Evolutionary conservation across 2,888 invertebrate genomes (phyloP).

Genomic region (Hermaeophaga mercurialis): DNA sequence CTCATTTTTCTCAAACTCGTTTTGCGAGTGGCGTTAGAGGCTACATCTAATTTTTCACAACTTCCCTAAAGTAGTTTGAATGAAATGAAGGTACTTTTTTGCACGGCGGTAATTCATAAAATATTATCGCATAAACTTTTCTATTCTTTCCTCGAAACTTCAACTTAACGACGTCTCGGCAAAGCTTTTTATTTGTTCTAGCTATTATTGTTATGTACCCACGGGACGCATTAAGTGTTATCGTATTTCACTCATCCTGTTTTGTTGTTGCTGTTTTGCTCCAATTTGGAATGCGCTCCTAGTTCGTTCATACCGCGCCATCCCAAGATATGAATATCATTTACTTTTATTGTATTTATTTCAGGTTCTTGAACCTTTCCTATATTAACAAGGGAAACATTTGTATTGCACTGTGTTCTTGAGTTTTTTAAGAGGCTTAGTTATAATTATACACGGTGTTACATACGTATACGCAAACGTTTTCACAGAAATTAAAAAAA

Average conservation of each 20-base stretch:
- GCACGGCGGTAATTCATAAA: conserved; percentile 10
- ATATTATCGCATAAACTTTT: conserved; percentile 27
- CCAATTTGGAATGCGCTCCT: conserved; percentile 13
- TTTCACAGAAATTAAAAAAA: too few relatives aligned
- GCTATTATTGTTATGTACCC: conserved; percentile 30
- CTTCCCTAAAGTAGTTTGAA: conserved; percentile 1
- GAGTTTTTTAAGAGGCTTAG: too few relatives aligned
- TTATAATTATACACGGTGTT: too few relatives aligned
- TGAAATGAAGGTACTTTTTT: conserved; percentile 12
- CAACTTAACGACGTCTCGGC: conserved; percentile 17
- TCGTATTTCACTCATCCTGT: conserved; percentile 33
- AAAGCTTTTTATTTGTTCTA: conserved; percentile 27
- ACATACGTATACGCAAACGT: too few relatives aligned
- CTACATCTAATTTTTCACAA: conserved; percentile 11
- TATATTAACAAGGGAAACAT: background rate
- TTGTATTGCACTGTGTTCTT: background rate
- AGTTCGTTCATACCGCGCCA: background rate
- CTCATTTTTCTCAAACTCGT: background rate
- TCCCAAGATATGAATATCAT: conserved; percentile 24
- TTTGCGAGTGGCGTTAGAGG: background rate
- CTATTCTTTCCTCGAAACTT: conserved; percentile 19
- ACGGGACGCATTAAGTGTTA: conserved; percentile 30
- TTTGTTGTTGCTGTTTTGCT: conserved; percentile 24
- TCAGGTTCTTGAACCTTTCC: conserved; percentile 19
- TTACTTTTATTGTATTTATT: conserved; percentile 15